These are phyloP conservation scores for Manacus vitellinus DNA, from an alignment of 2,113 vertebrate genomes.

Conservation along the genomic window DNA sequence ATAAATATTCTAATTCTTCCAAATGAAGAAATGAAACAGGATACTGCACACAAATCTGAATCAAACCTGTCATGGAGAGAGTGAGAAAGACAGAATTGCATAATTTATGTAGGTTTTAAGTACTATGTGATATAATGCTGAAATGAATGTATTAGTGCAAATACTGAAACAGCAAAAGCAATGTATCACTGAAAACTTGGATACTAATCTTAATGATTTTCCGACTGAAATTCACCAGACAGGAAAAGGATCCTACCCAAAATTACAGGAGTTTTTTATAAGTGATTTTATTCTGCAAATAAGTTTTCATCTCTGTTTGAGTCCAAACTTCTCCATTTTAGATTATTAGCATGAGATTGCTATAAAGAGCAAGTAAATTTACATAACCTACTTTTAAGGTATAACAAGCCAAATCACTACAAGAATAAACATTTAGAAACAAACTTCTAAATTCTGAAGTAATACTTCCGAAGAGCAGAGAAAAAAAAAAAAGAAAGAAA, in stretches of 20 bases:
- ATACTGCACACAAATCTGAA: neutral
- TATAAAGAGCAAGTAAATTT: neutral
- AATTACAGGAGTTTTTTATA: neutral
- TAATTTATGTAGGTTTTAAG: neutral
- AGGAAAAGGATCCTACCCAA: neutral
- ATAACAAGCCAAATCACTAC: neutral
- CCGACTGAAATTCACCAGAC: neutral
- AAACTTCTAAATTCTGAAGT: neutral
- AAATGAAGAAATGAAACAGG: neutral
- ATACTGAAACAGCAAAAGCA: neutral
- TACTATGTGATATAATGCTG: neutral
- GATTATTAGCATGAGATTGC: neutral
- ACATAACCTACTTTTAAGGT: neutral
- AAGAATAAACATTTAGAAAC: neutral
- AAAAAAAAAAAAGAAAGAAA: too few species aligned
- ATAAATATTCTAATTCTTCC: neutral
- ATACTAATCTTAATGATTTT: neutral
- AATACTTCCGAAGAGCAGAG: neutral
- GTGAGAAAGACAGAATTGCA: neutral
- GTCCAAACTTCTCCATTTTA: neutral
- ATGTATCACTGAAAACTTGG: neutral
- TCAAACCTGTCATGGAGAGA: neutral
- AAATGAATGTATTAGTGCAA: neutral
- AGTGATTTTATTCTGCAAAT: neutral
- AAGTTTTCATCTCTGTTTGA: neutral